These are phyloP conservation scores for Aepyceros melampus DNA, from an alignment of 2,113 vertebrate genomes.

Conservation along the genomic window DNA sequence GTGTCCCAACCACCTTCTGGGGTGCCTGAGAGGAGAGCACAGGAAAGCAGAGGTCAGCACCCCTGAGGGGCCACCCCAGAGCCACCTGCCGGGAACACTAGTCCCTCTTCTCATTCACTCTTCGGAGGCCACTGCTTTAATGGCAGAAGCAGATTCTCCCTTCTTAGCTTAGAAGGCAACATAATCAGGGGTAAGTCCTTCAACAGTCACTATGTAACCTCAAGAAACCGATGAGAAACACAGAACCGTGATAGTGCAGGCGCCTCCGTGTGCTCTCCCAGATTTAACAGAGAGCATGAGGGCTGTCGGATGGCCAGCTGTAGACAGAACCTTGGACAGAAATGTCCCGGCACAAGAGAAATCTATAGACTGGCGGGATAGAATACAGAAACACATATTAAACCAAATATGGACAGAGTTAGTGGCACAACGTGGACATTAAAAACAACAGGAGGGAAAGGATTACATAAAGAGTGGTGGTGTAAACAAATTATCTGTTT, in stretches of 20 bases:
- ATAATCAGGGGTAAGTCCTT: neutral
- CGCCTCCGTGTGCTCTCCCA: neutral
- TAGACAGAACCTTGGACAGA: neutral
- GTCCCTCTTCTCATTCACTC: accelerated
- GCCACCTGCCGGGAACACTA: accelerated
- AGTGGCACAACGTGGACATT: neutral
- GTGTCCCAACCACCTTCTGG: neutral
- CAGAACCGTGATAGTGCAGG: neutral
- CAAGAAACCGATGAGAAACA: neutral
- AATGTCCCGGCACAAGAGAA: accelerated
- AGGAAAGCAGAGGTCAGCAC: accelerated
- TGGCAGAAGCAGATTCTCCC: neutral
- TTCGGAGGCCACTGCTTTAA: neutral
- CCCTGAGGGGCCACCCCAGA: accelerated
- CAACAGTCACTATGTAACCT: neutral
- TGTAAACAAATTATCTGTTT: neutral
- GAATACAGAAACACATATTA: neutral
- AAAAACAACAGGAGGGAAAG: neutral
- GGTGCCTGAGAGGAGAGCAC: neutral
- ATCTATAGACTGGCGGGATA: accelerated
- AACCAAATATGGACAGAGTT: neutral
- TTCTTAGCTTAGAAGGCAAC: neutral
- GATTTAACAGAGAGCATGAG: neutral
- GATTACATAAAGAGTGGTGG: neutral
- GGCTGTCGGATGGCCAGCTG: neutral